Evolutionary conservation across 2,888 invertebrate genomes (phyloP).

Genomic region (Xestia sexstrigata): DNA sequence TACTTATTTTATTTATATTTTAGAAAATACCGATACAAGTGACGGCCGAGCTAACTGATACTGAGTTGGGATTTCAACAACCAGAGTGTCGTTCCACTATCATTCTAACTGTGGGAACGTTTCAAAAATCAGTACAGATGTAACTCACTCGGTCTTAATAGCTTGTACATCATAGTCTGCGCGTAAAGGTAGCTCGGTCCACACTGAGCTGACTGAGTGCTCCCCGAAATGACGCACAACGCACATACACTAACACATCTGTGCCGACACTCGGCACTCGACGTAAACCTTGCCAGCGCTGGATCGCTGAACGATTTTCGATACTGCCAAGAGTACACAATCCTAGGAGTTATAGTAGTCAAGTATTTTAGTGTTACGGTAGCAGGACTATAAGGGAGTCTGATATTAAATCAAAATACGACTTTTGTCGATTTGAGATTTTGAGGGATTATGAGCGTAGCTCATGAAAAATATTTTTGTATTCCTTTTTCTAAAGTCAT

Average conservation of each 20-base stretch:
- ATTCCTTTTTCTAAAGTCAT: conserved; percentile 33
- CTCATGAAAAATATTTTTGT: conserved; percentile 59
- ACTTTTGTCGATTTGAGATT: conserved; percentile 38
- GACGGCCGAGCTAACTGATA: not conserved
- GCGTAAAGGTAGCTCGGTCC: not conserved
- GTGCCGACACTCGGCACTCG: conserved; percentile 6
- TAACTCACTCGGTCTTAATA: not conserved
- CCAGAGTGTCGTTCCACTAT: not conserved
- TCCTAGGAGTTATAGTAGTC: conserved; percentile 18
- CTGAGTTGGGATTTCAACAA: not conserved
- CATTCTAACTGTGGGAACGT: not conserved
- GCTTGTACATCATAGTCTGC: not conserved
- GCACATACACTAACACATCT: not conserved
- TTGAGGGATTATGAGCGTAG: conserved; percentile 48
- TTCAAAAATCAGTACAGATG: not conserved
- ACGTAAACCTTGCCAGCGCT: conserved; percentile 37
- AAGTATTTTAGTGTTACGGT: conserved; percentile 34
- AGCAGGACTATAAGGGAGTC: conserved; percentile 7
- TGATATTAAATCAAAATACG: conserved; percentile 31
- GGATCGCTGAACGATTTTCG: conserved; percentile 44
- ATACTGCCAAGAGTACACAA: conserved; percentile 22
- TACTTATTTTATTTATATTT: conserved; percentile 19
- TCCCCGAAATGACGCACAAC: not conserved
- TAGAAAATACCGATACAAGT: not conserved
- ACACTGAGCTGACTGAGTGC: not conserved